phyloP scores from a whole-genome alignment of 2,797 vertebrate genomes.

The Cygnus olor region DNA sequence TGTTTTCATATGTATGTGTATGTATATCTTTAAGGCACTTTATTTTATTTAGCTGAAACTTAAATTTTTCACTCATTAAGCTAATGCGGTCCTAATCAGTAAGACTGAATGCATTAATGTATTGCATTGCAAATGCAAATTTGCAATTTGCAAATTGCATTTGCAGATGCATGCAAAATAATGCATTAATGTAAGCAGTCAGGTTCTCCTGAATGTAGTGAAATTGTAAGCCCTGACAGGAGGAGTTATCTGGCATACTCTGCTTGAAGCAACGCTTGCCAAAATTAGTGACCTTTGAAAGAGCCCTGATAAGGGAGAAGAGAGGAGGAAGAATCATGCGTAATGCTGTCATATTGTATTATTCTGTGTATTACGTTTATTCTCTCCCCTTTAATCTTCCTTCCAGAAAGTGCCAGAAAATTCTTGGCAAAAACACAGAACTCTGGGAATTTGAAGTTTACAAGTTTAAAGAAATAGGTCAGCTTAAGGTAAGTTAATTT shows the following conservation, averaged over 20 bases:
- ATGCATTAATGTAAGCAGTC: background rate
- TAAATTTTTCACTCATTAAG: background rate
- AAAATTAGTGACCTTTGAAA: background rate
- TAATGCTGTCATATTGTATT: background rate
- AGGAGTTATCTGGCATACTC: background rate
- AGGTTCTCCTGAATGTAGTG: background rate
- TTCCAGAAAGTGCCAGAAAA: conserved; percentile 95
- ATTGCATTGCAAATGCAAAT: no score
- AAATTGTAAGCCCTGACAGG: background rate
- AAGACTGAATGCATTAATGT: background rate
- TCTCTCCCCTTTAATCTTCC: conserved; percentile 24
- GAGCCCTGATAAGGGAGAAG: background rate
- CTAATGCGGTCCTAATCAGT: background rate
- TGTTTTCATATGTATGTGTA: background rate
- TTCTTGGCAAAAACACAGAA: conserved; percentile 98
- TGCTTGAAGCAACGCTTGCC: background rate
- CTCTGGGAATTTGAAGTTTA: conserved; percentile 99
- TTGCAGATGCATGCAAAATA: no score
- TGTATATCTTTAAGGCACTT: background rate
- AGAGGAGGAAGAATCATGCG: background rate
- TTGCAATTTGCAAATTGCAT: no score
- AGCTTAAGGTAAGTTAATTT: conserved; percentile 87
- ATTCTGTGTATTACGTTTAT: background rate
- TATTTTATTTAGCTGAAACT: background rate
- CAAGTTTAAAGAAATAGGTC: conserved; percentile 96